phyloP scores from a whole-genome alignment of 2,113 vertebrate species.

The Neolamprologus sp. region DNA sequence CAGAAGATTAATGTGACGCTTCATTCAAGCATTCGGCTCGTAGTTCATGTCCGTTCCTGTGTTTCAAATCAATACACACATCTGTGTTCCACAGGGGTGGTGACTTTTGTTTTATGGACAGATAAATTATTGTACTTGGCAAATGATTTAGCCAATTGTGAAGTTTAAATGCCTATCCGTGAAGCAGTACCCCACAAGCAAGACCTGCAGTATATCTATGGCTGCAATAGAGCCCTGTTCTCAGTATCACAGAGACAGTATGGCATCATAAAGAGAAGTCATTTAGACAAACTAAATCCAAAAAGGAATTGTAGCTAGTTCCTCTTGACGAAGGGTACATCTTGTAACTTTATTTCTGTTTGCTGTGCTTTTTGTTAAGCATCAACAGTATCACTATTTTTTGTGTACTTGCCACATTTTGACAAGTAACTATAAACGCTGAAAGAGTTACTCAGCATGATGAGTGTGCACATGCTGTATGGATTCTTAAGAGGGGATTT shows the following conservation, averaged over 20 bases:
- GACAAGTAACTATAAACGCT: not conserved
- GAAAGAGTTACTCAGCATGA: not conserved
- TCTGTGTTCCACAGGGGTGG: not conserved
- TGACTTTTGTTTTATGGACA: not conserved
- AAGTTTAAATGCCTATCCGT: accelerated
- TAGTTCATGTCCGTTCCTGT: not conserved
- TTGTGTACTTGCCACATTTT: not conserved
- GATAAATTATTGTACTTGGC: not conserved
- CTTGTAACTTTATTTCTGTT: not conserved
- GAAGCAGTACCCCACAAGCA: not conserved
- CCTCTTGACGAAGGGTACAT: not conserved
- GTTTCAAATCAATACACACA: not conserved
- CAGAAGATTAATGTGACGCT: conserved; percentile 22
- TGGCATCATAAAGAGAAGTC: not conserved
- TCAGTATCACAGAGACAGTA: not conserved
- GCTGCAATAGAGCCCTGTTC: not conserved
- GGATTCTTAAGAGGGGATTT: not conserved
- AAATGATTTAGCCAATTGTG: not conserved
- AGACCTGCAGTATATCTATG: not conserved
- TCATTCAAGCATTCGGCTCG: not conserved
- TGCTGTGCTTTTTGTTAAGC: not conserved
- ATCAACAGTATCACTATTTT: not conserved
- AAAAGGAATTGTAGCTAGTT: not conserved
- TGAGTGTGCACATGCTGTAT: not conserved
- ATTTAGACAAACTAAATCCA: not conserved